Base-by-base conservation (phyloP, 1,140 invertebrate species). In the Aethina tumida region DNA sequence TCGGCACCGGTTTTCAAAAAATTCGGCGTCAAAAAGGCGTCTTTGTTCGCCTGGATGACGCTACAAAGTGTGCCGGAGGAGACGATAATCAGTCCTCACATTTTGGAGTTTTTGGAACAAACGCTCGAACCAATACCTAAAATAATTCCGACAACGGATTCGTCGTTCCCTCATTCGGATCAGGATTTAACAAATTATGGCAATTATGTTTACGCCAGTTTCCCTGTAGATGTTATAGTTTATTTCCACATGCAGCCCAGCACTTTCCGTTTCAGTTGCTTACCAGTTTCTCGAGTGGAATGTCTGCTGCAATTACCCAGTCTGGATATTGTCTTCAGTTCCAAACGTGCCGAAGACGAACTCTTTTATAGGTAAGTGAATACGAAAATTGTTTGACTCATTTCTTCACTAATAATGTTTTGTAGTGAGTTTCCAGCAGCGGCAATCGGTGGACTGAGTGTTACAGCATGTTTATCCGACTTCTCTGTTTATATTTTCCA, bases 401-500 rank as follows among this genome's bases (percentile, higher is more conserved):
- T n/a, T n/a, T n/a, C n/a, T 7, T 22, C 21, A 22, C 21, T n/a
- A 7, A 22, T n/a, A n/a, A n/a, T 41, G 28, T 43, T 37, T 52
- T 53, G 15, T 50, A 72, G 70, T 40, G 77, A 81, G 47, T 73
- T 73, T 49, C 60, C 69, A 5, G 71, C 73, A 4, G 74, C 79
- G 3, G 79, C 80, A 0, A 79, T 84, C 39, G 90, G 89, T 21
- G 90, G 90, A 3, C 64, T 93, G 0, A 95, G 89, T 60, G 87
- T 97, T 0, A 97, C 92, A 0, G 91, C 89, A 3, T 94, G 88
- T 54, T 66, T 98, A 33, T 87, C 90, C 0, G 91, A 97, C 62
- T 98, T 98, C 62, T 96, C 92, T 1, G 80, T 98, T 1, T 95
- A 94, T 62, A 93, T 98, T 44, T 97, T 97, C 67, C 93, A 98